These are phyloP conservation scores for Mirza zaza DNA, from an alignment of 2,113 vertebrate genomes.

Conservation along the genomic window DNA sequence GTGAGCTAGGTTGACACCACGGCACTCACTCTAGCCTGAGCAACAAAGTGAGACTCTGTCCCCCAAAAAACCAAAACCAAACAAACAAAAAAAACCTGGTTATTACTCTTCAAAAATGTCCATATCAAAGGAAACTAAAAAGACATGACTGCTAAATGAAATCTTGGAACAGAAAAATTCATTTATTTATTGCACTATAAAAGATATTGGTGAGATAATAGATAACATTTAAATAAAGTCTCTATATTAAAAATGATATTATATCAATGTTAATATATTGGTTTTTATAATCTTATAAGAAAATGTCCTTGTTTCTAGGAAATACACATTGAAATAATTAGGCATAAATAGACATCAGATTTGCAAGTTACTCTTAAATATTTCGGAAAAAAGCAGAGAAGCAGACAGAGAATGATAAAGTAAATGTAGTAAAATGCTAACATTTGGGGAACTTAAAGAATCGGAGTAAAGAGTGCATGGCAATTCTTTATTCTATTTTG, in stretches of 20 bases:
- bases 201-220: not conserved
- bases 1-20: no score
- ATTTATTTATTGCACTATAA: not conserved
- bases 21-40: no score
- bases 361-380: not conserved
- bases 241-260: not conserved
- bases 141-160: not conserved
- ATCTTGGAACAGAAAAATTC: not conserved
- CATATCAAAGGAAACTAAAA: not conserved
- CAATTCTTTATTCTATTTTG: not conserved
- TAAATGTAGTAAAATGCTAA: not conserved
- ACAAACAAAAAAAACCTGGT: not conserved
- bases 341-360: not conserved
- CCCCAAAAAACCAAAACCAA: no score
- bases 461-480: not conserved
- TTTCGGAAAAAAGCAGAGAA: not conserved
- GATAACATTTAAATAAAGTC: not conserved
- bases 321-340: not conserved
- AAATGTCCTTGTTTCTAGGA: constrained; percentile 7
- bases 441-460: not conserved
- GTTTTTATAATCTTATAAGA: not conserved
- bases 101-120: not conserved
- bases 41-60: no score
- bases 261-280: not conserved
- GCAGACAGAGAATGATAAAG: not conserved